phyloP scores from a whole-genome alignment of 2,797 vertebrate genomes.

The Urophycis tenuis region DNA sequence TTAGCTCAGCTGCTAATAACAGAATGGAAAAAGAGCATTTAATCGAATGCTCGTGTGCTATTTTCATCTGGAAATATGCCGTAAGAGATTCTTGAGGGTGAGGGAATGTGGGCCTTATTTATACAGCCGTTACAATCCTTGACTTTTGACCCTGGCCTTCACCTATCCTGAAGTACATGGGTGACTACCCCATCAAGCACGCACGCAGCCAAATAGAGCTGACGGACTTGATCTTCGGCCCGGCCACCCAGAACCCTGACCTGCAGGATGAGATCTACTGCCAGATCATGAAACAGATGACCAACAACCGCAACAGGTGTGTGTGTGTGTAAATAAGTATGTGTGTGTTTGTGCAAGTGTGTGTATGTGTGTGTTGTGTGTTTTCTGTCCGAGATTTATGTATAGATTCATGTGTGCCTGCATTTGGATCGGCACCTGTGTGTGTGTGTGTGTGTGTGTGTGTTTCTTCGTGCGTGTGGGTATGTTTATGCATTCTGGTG shows the following conservation, averaged over 20 bases:
- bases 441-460: no score
- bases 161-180: conserved; percentile 97
- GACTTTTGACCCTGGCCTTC: conserved; percentile 68
- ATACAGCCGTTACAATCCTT: neutral
- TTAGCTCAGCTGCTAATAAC: no score
- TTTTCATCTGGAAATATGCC: no score
- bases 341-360: neutral
- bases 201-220: conserved; percentile 72
- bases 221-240: conserved; percentile 88
- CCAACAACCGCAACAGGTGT: conserved; percentile 81
- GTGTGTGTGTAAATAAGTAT: neutral
- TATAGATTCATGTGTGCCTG: no score
- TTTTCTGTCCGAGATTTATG: no score
- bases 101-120: no score
- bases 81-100: no score
- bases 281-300: conserved; percentile 95
- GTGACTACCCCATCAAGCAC: conserved; percentile 88
- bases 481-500: no score
- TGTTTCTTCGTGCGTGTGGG: no score
- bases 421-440: no score
- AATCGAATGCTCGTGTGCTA: no score
- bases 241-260: conserved; percentile 68
- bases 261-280: conserved; percentile 92
- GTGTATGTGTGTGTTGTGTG: neutral
- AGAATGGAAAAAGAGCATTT: no score